Percentiles rank a stretch among this genome's conserved stretches.
Evolutionary conservation across 2,113 vertebrate genomes (phyloP).

Genomic region (Brachypodius melanocephalos): DNA sequence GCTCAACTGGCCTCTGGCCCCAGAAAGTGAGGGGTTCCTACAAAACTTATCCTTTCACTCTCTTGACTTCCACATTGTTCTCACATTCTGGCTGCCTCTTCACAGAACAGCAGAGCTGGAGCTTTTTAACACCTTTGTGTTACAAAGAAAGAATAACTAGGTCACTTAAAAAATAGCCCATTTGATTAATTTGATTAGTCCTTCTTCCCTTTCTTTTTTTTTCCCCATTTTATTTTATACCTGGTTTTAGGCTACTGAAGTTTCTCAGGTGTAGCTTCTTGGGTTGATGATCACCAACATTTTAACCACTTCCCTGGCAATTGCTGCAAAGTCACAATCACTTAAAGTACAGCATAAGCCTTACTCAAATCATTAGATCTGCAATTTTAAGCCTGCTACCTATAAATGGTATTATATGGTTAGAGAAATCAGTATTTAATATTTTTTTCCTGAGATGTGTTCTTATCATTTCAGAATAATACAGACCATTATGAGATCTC

Average conservation of each 20-base stretch:
- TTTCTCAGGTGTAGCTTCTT: not conserved
- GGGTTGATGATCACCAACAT: not conserved
- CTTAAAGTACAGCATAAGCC: not conserved
- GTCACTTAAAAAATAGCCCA: not conserved
- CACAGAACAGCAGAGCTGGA: not conserved
- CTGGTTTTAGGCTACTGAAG: not conserved
- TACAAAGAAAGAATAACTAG: not conserved
- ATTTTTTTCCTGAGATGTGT: not conserved
- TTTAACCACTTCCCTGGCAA: not conserved
- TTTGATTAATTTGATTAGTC: not conserved
- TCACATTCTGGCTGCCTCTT: not conserved
- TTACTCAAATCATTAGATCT: not conserved
- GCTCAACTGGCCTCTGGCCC: not conserved
- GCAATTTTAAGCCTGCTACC: not conserved
- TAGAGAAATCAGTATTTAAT: not conserved
- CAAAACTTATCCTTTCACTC: not conserved
- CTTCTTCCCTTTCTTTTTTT: not conserved
- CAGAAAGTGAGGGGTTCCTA: not conserved
- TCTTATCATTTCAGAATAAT: not conserved
- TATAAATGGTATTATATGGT: not conserved
- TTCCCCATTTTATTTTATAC: not conserved
- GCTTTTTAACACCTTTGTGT: not conserved
- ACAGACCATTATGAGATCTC: not conserved
- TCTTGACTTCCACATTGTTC: not conserved
- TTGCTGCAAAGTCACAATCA: fast-evolving